Evolutionary conservation across 2,113 vertebrate genomes (phyloP).

Genomic region (Istiophorus platypterus): DNA sequence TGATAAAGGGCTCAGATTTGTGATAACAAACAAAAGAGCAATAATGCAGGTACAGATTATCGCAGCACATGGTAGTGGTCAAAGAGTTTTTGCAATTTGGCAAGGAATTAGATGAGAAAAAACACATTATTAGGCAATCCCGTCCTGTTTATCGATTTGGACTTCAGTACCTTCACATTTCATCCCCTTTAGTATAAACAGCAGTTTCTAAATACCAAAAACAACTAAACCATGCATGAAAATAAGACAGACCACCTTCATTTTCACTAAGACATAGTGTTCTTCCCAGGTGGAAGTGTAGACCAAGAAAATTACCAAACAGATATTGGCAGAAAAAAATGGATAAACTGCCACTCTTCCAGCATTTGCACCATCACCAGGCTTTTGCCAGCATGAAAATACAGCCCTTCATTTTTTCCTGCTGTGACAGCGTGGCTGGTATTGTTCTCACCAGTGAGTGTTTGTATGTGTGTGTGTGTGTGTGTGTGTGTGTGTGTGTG

Average conservation of each 20-base stretch:
- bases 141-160: no score
- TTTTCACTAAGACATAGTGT: background rate
- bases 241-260: background rate
- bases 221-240: background rate
- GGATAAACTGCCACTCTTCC: background rate
- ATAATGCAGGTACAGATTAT: no score
- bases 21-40: no score
- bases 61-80: no score
- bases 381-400: constrained; percentile 20
- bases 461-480: no score
- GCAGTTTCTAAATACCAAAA: background rate
- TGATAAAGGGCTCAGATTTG: no score
- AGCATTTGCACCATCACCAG: background rate
- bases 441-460: no score
- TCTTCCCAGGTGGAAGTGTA: background rate
- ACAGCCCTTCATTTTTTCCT: background rate
- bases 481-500: no score
- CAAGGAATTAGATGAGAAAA: no score
- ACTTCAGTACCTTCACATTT: background rate
- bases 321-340: background rate
- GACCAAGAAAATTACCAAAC: constrained; percentile 11
- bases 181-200: background rate
- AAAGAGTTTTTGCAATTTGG: no score
- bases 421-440: no score
- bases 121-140: no score